Percentiles rank a stretch among this genome's conserved stretches.
These are phyloP conservation scores for Epistrophe grossulariae DNA, from an alignment of 2,888 invertebrate species.

Conservation along the genomic window DNA sequence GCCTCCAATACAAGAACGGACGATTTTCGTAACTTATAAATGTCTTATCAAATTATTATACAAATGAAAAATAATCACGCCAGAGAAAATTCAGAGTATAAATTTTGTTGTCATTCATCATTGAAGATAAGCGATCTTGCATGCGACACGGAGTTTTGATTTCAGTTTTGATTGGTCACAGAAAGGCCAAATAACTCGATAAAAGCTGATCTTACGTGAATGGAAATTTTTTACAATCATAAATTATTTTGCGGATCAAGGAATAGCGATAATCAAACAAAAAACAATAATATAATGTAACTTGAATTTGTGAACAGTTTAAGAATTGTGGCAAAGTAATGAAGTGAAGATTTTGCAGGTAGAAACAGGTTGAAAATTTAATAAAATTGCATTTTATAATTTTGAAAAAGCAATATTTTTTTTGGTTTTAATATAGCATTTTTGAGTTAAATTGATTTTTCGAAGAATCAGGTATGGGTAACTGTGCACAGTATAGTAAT, in stretches of 20 bases:
- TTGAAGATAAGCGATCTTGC: not conserved
- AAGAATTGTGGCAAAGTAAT: too few species aligned
- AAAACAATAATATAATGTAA: not conserved
- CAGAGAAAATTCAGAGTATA: not conserved
- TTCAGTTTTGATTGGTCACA: not conserved
- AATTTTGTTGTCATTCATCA: not conserved
- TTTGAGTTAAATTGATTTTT: too few species aligned
- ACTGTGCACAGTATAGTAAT: too few species aligned
- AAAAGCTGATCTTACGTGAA: not conserved
- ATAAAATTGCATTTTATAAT: too few species aligned
- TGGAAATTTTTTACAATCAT: not conserved
- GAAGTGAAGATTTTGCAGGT: too few species aligned
- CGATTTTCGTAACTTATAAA: not conserved
- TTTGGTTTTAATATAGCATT: too few species aligned
- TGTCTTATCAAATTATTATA: conserved; percentile 64
- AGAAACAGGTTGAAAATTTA: too few species aligned
- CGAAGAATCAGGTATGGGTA: too few species aligned
- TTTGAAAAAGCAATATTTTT: too few species aligned
- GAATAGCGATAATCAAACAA: not conserved
- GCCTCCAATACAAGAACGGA: conserved; percentile 22
- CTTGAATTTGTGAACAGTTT: not conserved
- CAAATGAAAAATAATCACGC: not conserved
- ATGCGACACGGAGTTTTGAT: not conserved
- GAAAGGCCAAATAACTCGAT: not conserved
- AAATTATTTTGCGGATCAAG: conserved; percentile 8